These are phyloP conservation scores for Corythucha ciliata DNA, from an alignment of 2,888 invertebrate species.

Conservation along the genomic window DNA sequence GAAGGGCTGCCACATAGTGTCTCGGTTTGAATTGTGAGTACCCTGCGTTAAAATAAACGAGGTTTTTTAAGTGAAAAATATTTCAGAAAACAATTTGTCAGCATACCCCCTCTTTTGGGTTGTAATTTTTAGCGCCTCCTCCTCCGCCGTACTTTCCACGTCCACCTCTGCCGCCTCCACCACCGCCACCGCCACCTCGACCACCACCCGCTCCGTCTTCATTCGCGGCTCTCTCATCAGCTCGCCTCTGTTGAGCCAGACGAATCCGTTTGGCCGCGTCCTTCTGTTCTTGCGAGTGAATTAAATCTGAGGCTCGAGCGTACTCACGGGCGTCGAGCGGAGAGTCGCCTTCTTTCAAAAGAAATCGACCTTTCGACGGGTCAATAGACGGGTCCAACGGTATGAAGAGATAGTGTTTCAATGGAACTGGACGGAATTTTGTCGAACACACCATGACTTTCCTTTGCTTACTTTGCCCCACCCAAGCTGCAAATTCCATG, in stretches of 20 bases:
- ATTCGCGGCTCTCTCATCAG: too few species aligned
- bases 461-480: slow-evolving; percentile 74
- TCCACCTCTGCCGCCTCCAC: slow-evolving; percentile 14
- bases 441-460: slow-evolving; percentile 82
- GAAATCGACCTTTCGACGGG: slow-evolving; percentile 14
- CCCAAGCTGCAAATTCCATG: slow-evolving; percentile 90
- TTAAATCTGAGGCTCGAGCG: too few species aligned
- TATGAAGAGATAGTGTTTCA: slow-evolving; percentile 89
- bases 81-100: too few species aligned
- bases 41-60: too few species aligned
- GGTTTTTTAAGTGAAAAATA: too few species aligned
- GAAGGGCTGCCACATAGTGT: slow-evolving; percentile 7
- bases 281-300: too few species aligned
- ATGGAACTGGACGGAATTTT: slow-evolving; percentile 83
- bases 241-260: too few species aligned
- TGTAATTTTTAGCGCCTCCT: too few species aligned
- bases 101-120: too few species aligned
- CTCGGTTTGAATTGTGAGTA: too few species aligned
- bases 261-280: too few species aligned
- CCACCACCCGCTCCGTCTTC: slow-evolving; percentile 4
- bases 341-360: slow-evolving; percentile 59
- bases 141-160: slow-evolving; percentile 13
- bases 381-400: slow-evolving; percentile 75
- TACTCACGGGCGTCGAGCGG: slow-evolving; percentile 59
- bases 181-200: slow-evolving; percentile 12